Evolutionary conservation across 2,113 vertebrate species (phyloP), one percentile per base, ranked within the genome.

Genomic region (Urocitellus parryii): DNA sequence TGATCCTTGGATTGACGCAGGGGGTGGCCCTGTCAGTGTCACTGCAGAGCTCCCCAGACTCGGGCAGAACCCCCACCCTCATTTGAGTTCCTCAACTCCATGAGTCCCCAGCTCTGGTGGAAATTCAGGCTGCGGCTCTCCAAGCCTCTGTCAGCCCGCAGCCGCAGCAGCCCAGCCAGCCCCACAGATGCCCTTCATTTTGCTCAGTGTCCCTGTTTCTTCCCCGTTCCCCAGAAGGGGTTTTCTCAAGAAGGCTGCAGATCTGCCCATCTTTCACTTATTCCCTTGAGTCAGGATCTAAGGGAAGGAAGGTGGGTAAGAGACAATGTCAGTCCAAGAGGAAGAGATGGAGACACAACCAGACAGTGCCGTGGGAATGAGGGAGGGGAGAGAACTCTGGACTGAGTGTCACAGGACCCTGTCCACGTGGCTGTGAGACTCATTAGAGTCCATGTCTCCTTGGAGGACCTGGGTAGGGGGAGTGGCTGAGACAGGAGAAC

Each of bases 201-300:
- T 58, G 58, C 87, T 48, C 20, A 4, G 17, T 9, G 63, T 81
- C n/a, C 76, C 32, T 45, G 22, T 91, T 84, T 91, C 61, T 22
- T 25, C 32, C 76, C n/a, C 16, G 5, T 34, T 72, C 88, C n/a
- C 87, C 45, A 68, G 53, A 83, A 32, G 18, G 22, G 70, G 37
- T 27, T 90, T 16, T 93, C 88, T 92, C 80, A 42, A 32, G 32
- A 63, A 78, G 51, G 81, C 51, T 39, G 13, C n/a, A 32, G 56
- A 48, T 78, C 24, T 2, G 2, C 70, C 61, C 20, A 12, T 45
- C 67, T 80, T n/a, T 48, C 77, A 24, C 63, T 42, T 45, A 56
- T 53, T 70, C 48, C 61, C 94, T 67, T 67, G 74, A 94, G 53
- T 73, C 24, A 53, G 78, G 74, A 91, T 94, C 85, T 72, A 78